phyloP scores from a whole-genome alignment of 2,888 invertebrate species.

The Drosophila subsilvestris region DNA sequence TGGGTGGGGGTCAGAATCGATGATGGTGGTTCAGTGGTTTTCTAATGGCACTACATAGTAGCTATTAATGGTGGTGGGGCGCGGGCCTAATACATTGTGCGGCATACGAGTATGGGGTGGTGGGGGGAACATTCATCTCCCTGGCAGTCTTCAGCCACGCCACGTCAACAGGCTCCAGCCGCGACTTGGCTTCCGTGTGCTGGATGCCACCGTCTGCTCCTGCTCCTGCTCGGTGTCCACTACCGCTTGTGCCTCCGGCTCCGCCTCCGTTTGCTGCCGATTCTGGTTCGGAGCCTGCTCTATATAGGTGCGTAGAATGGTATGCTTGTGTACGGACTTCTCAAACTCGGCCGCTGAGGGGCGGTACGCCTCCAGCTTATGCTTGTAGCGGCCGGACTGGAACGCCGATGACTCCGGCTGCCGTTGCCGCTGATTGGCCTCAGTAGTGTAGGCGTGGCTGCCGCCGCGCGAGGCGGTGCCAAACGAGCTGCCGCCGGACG shows the following conservation, averaged over 20 bases:
- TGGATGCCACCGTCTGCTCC: constrained; percentile 27
- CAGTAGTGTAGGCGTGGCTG: constrained; percentile 73
- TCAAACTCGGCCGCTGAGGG: constrained; percentile 78
- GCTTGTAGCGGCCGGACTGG: constrained; percentile 60
- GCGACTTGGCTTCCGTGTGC: constrained; percentile 60
- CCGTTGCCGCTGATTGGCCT: constrained; percentile 54
- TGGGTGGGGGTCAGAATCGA: constrained; percentile 40
- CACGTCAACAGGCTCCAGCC: constrained; percentile 82
- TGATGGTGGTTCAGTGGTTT: constrained; percentile 51
- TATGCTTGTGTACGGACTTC: constrained; percentile 79
- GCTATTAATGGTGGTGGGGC: constrained; percentile 71
- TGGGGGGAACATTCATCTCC: not conserved
- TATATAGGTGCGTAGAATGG: constrained; percentile 78
- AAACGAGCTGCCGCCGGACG: constrained; percentile 66
- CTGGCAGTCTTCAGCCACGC: constrained; percentile 68
- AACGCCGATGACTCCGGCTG: constrained; percentile 25
- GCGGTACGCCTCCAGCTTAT: constrained; percentile 79
- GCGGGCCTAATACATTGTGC: constrained; percentile 75
- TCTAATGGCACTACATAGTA: constrained; percentile 81
- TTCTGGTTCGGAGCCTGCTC: constrained; percentile 45
- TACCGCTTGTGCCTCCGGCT: constrained; percentile 30
- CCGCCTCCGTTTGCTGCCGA: constrained; percentile 43
- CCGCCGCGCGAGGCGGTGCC: constrained; percentile 67
- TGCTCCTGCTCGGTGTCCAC: constrained; percentile 60
- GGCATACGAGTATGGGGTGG: constrained; percentile 49